Evolutionary conservation across 2,113 vertebrate species (phyloP), one percentile per base, ranked within the genome.

Genomic region (Anser cygnoides): DNA sequence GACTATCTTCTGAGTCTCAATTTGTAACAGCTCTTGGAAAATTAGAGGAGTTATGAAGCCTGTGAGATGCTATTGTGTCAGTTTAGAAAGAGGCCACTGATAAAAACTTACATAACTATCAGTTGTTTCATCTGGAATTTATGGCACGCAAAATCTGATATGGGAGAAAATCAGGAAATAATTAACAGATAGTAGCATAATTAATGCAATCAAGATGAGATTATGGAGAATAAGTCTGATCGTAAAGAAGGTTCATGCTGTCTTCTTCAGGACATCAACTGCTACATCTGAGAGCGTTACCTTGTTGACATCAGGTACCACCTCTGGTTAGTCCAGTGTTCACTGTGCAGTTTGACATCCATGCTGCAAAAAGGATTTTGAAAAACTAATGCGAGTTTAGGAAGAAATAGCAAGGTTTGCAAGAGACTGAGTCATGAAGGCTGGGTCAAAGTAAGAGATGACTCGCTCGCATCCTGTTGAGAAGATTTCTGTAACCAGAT

Each of bases 111-210:
- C 33, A 3, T 72, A 90, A 84, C 52, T 67, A 33, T 52, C 78
- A 7, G 55, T 35, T 19, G 12, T 63, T 84, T 94, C 86, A 86
- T 96, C 83, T 88, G 68, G 61, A 93, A 97, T 74, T 93, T 85
- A 72, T 73, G 90, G 88, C 83, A 93, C 35, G 35, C 88, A 94
- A 93, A 84, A 92, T 81, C 88, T 89, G 87, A 89, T 87, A 95
- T 4, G 26, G 61, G 59, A 94, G 68, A 81, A 94, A 95, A 96
- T 95, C 93, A 94, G 95, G 86, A 96, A 96, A 89, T 92, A 92
- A 97, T 95, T 96, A 96, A 86, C 83, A 93, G 85, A 95, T 71
- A 88, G 72, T 61, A 94, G 88, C 88, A 95, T 95, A 96, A 95
- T 96, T 96, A 94, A 95, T 95, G 92, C 43, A 94, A 96, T 95